Evolutionary conservation across 2,888 invertebrate genomes (phyloP).

Genomic region (Sceliomorpha sp.): DNA sequence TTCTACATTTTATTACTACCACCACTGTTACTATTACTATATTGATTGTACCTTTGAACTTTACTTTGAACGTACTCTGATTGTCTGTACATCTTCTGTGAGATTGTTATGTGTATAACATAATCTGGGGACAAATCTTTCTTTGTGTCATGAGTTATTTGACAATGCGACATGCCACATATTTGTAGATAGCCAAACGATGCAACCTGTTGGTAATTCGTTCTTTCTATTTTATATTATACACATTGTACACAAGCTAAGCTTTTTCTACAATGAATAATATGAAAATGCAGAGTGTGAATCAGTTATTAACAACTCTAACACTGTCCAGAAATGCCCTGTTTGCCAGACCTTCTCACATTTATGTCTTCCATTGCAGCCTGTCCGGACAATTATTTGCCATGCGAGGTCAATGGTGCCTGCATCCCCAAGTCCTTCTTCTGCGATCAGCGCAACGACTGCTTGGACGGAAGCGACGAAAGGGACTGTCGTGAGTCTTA

Average conservation of each 20-base stretch:
- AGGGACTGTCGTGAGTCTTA: slow-evolving; percentile 82
- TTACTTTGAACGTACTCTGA: not conserved
- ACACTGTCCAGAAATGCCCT: too few relatives aligned
- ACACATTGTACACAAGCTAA: too few relatives aligned
- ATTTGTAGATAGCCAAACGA: too few relatives aligned
- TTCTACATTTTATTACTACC: slow-evolving; percentile 1
- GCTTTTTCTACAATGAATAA: too few relatives aligned
- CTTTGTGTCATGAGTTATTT: too few relatives aligned
- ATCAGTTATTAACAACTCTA: not conserved
- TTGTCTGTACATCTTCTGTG: not conserved
- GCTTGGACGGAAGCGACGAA: slow-evolving; percentile 85
- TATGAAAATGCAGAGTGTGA: too few relatives aligned
- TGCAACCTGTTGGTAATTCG: too few relatives aligned
- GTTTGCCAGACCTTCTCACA: slow-evolving; percentile 14
- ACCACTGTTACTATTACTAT: not conserved
- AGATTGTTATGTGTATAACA: too few relatives aligned
- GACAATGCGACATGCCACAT: too few relatives aligned
- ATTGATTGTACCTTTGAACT: not conserved
- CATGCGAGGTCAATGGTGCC: slow-evolving; percentile 82
- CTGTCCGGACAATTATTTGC: slow-evolving; percentile 81
- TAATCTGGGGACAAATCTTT: too few relatives aligned
- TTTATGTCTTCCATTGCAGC: slow-evolving; percentile 62
- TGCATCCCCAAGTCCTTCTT: slow-evolving; percentile 82
- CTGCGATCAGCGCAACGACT: slow-evolving; percentile 85
- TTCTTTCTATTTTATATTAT: too few relatives aligned